phyloP scores from a whole-genome alignment of 2,113 vertebrate genomes.

The Strigops habroptila region DNA sequence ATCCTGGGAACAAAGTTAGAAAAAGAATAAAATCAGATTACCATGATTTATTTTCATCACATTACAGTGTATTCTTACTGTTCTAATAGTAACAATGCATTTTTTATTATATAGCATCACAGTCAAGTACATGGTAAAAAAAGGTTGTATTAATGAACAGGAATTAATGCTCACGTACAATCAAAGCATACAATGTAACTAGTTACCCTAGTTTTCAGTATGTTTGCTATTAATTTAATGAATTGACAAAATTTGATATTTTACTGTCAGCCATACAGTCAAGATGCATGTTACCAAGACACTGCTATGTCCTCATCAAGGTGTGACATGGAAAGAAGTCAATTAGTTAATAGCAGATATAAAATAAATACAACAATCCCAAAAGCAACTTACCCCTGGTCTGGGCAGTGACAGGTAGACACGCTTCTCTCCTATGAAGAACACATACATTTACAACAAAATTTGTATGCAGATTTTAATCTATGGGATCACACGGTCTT shows the following conservation, averaged over 20 bases:
- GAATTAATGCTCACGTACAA: background rate
- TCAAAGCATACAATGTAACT: background rate
- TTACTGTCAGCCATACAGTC: background rate
- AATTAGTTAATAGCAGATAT: background rate
- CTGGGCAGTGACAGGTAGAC: slow-evolving; percentile 92
- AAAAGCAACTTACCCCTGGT: slow-evolving; percentile 85
- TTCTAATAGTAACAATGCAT: background rate
- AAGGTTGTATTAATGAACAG: background rate
- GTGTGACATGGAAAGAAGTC: background rate
- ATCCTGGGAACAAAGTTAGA: background rate
- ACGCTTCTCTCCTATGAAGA: slow-evolving; percentile 90
- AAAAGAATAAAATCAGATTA: background rate
- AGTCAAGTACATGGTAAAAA: background rate
- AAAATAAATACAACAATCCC: background rate
- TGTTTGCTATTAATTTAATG: background rate
- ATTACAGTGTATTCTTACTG: background rate
- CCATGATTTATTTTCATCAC: background rate
- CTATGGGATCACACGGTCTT: background rate
- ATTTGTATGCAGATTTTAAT: slow-evolving; percentile 1
- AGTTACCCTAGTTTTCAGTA: background rate
- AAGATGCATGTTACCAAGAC: background rate
- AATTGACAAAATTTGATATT: background rate
- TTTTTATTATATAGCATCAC: background rate
- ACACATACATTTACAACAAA: slow-evolving; percentile 63
- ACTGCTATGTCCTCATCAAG: background rate